Base-by-base conservation (phyloP, 2,888 invertebrate species). In the Nemotelus pantherinus region DNA sequence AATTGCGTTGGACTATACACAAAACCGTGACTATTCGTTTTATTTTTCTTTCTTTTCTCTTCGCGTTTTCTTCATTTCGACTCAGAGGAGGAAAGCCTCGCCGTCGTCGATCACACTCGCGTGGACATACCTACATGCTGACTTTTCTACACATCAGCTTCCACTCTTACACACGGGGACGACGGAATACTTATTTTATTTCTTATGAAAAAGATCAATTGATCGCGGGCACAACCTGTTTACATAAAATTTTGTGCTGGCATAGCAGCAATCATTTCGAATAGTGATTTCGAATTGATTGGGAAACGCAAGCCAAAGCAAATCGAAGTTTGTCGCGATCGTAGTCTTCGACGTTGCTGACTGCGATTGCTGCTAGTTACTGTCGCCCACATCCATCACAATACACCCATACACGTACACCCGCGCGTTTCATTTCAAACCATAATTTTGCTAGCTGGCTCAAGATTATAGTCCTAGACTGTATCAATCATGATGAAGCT, bases 181-280 rank as follows among this genome's bases (percentile, higher is more conserved):
- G 57, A 57, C 25, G 25, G 9, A 55, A 41, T 9, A 53, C 25
- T 25, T 25, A 25, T 25, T 25, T 25, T 45, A 47, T 70, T 70
- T 70, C 50, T 53, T 70, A 70, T 70, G 70, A 70, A 70, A 70
- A 70, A 70, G 70, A 70, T 70, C 70, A 70, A 70, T 70, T 70
- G 70, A 70, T 70, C 70, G 70, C 55, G 60, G 41, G 47, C 67
- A 67, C 70, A 70, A 70, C 70, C 70, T 70, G 70, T 70, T 70
- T 70, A 70, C 70, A 70, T 70, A 70, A 70, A 70, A 70, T 53
- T 70, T 70, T 70, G 55, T 70, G 70, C 70, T 70, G 70, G 70
- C 70, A 43, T 41, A 47, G 65, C 65, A 70, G 55, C 53, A 47
- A 70, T 39, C 70, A 55, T 70, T 70, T 39, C 41, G 60, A 60